A percentile compares a stretch with the other conserved stretches of the same genome.
phyloP scores from a whole-genome alignment of 1,140 invertebrate species.

The Neoseiulus cucumeris region DNA sequence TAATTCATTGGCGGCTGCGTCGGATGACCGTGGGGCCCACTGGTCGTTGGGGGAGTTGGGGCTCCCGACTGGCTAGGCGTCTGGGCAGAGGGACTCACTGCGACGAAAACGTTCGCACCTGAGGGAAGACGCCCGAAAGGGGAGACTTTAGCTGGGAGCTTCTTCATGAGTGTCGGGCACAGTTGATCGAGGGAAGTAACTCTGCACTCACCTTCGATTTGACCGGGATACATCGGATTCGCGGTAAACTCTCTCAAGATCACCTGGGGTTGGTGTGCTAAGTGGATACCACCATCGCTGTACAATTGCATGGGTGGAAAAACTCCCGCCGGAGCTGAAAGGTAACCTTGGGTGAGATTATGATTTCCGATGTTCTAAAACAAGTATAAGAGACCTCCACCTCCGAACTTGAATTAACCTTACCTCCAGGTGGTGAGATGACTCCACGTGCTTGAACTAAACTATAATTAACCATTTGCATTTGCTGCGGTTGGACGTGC shows the following conservation, averaged over 20 bases:
- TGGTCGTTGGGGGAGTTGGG: background rate
- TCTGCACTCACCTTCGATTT: too few relatives aligned
- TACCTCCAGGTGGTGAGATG: background rate
- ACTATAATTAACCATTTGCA: background rate
- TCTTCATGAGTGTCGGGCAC: background rate
- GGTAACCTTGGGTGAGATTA: too few relatives aligned
- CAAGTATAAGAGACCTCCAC: too few relatives aligned
- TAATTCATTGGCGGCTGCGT: background rate
- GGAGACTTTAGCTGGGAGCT: background rate
- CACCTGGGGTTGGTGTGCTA: too few relatives aligned
- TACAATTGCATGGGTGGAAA: too few relatives aligned
- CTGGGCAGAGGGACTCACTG: background rate
- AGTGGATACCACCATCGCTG: too few relatives aligned
- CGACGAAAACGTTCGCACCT: background rate
- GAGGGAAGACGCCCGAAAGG: too few relatives aligned
- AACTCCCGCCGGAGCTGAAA: background rate
- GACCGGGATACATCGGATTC: too few relatives aligned
- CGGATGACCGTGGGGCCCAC: conserved; percentile 1
- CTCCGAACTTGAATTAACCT: too few relatives aligned
- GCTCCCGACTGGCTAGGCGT: background rate
- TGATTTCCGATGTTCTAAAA: too few relatives aligned
- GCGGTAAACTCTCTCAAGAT: too few relatives aligned
- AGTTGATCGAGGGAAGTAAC: background rate
- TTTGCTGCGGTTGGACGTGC: background rate
- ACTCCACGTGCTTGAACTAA: background rate